phyloP scores from a whole-genome alignment of 2,797 vertebrate genomes.

The Pteronotus mesoamericanus region DNA sequence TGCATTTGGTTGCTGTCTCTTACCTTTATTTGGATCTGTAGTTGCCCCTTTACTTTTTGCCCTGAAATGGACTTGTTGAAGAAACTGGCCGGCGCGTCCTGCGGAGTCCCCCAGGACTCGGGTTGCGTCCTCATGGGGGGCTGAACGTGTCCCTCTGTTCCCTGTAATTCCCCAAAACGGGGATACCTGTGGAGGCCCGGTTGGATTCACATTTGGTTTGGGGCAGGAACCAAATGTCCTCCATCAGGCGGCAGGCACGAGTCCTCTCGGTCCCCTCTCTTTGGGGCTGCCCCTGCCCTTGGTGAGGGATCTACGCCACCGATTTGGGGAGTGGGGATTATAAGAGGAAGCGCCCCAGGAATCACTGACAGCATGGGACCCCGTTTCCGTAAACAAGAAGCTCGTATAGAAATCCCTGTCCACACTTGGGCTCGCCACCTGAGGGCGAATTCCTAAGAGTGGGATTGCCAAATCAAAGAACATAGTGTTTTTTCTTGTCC shows the following conservation, averaged over 20 bases:
- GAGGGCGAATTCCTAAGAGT: not conserved
- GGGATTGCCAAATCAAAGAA: not conserved
- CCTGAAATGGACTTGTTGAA: too few relatives aligned
- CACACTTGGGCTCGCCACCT: not conserved
- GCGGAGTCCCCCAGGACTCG: not conserved
- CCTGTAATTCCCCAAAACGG: not conserved
- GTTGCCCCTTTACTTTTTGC: not conserved
- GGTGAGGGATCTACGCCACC: not conserved
- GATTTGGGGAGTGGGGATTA: not conserved
- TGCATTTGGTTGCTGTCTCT: not conserved
- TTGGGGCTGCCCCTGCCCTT: not conserved
- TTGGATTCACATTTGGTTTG: not conserved
- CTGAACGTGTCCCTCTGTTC: not conserved
- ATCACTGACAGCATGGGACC: not conserved
- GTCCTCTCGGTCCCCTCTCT: not conserved
- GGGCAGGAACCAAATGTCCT: not conserved
- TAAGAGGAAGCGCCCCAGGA: not conserved
- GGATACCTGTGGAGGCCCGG: rapidly evolving
- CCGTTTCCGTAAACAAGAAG: not conserved
- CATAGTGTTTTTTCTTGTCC: not conserved
- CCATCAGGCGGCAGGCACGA: rapidly evolving
- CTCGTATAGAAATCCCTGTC: not conserved
- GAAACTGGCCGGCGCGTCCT: not conserved
- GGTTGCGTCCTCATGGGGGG: not conserved
- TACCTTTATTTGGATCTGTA: not conserved